Percentiles rank a stretch among this genome's conserved stretches.
These are phyloP conservation scores for Epinephelus coioides DNA, from an alignment of 2,797 vertebrate species.

Conservation along the genomic window DNA sequence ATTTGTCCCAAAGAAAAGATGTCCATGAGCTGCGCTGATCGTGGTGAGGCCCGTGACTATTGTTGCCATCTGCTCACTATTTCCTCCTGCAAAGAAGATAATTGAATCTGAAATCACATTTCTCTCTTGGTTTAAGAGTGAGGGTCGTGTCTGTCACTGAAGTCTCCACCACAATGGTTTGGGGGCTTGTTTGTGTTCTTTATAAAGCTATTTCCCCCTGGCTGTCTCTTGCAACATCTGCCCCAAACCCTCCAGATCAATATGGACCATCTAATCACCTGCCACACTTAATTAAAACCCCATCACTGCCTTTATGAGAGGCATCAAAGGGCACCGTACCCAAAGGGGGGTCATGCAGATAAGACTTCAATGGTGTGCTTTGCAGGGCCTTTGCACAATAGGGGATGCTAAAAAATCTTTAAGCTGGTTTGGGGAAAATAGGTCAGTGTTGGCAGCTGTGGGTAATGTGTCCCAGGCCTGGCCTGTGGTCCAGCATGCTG, in stretches of 20 bases:
- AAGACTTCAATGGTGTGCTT: slow-evolving; percentile 89
- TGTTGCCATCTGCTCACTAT: slow-evolving; percentile 93
- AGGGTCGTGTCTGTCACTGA: slow-evolving; percentile 73
- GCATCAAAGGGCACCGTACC: slow-evolving; percentile 83
- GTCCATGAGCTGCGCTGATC: slow-evolving; percentile 86
- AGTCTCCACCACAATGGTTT: slow-evolving; percentile 83
- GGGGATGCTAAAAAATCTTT: slow-evolving; percentile 88
- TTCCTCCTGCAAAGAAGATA: slow-evolving; percentile 85
- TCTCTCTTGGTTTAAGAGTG: slow-evolving; percentile 64
- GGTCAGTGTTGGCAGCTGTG: slow-evolving; percentile 91
- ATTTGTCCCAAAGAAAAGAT: slow-evolving; percentile 91
- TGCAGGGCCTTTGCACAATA: slow-evolving; percentile 83
- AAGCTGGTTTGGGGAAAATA: slow-evolving; percentile 88
- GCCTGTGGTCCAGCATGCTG: slow-evolving; percentile 87
- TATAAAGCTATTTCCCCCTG: slow-evolving; percentile 83
- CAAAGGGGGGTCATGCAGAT: slow-evolving; percentile 87
- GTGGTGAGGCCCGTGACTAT: slow-evolving; percentile 87
- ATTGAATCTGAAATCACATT: slow-evolving; percentile 93
- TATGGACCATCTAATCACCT: slow-evolving; percentile 90
- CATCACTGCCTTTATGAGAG: slow-evolving; percentile 89
- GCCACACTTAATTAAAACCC: slow-evolving; percentile 95
- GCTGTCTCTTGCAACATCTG: slow-evolving; percentile 93
- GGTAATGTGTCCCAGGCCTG: slow-evolving; percentile 86
- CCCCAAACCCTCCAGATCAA: slow-evolving; percentile 86
- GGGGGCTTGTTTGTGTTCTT: slow-evolving; percentile 91